Base-by-base conservation (phyloP, 2,113 vertebrate species). In the Anser brachyrhynchus region DNA sequence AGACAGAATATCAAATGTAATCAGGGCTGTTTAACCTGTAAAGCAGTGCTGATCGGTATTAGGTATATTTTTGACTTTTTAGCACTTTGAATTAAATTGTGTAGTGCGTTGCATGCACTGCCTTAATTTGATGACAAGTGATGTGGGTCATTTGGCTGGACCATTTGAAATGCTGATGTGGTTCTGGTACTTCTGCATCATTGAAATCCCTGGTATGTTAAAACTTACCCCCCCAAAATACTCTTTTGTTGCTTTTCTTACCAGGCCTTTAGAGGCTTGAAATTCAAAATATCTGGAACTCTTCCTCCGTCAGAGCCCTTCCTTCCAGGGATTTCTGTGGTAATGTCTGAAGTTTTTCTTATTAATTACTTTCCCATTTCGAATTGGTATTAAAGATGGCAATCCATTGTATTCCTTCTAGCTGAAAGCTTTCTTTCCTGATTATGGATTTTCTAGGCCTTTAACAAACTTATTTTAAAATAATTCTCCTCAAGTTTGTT, bases 1-100 rank as follows among this genome's bases (percentile, higher is more conserved):
- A 83, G 57, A 67, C 58, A 54, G 1, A 82, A 88, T 94, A 93
- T 46, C 35, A 92, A 95, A 92, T 94, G 92, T 15, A 92, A 86
- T 95, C 95, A 90, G 76, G 46, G 62, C 39, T 88, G 58, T 77
- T 88, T 83, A 83, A 85, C 83, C 75, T 92, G 71, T 28, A 10
- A 70, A 71, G 76, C 8, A 12, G 3, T 25, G 80, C 62, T 86
- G 87, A 94, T 88, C 72, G 46, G 49, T 43, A 35, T 15, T 31
- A 59, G 66, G 37, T 2, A 1, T 17, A 55, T 94, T 88, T 95
- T 94, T 72, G 85, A 49, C 67, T 79, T 92, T 90, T 55, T 69
- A 83, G 76, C n/a, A 41, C 84, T 95, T n/a, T 3, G 66, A 35
- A 75, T 83, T 54, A 59, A 82, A 81, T 87, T 79, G 33, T 9